phyloP scores from a whole-genome alignment of 2,113 vertebrate species.

The Callorhinus ursinus region DNA sequence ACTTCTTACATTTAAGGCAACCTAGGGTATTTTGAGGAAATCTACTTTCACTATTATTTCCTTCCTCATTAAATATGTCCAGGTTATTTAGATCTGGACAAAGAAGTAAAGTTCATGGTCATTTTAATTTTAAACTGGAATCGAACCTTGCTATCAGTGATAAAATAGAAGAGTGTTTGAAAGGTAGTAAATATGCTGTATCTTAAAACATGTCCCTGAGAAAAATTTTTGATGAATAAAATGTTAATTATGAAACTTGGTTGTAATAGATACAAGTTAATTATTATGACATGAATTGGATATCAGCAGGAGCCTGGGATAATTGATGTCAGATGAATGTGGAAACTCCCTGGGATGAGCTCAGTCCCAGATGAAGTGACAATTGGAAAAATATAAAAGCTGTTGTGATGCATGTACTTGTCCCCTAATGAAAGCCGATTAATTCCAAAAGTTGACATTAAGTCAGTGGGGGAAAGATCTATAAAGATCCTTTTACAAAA shows the following conservation, averaged over 20 bases:
- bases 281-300: conserved; percentile 75
- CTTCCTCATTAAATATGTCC: neutral
- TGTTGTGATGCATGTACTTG: conserved; percentile 40
- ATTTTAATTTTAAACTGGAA: conserved; percentile 59
- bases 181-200: conserved; percentile 26
- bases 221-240: conserved; percentile 69
- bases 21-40: neutral
- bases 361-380: conserved; percentile 56
- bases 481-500: conserved; percentile 67
- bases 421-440: conserved; percentile 42
- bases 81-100: neutral
- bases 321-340: conserved; percentile 73
- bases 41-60: conserved; percentile 18
- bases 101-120: neutral
- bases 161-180: conserved; percentile 50
- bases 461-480: conserved; percentile 42
- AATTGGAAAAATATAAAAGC: conserved; percentile 66
- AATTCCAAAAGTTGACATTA: conserved; percentile 65
- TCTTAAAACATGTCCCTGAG: conserved; percentile 46
- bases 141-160: conserved; percentile 29
- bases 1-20: neutral
- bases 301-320: conserved; percentile 68
- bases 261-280: conserved; percentile 74
- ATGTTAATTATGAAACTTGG: conserved; percentile 77
- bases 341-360: conserved; percentile 68